Evolutionary conservation across 2,113 vertebrate species (phyloP), one percentile per base, ranked within the genome.

Genomic region (Fulmarus glacialis): DNA sequence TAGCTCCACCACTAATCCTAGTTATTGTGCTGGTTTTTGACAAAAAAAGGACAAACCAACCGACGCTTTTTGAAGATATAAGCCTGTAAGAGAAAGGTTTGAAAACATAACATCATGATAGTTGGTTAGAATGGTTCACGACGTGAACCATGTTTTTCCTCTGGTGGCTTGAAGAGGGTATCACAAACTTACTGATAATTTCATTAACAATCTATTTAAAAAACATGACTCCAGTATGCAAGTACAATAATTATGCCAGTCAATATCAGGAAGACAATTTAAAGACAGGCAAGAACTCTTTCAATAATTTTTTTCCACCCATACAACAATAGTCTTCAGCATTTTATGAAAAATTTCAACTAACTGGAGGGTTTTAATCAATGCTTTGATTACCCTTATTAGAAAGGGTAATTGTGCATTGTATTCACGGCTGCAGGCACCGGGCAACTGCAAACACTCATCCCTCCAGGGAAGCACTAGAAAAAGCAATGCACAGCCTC

Each of bases 181-280:
- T 62, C 30, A 71, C 78, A 95, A 92, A 82, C 60, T 78, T 67
- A 84, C 82, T 84, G 50, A 64, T 90, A 97, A 96, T 94, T 94
- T 95, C 70, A 98, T 83, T 95, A 80, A 47, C 40, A 83, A 71
- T 88, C 82, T 93, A 95, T 94, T 96, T 96, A 93, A 71, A 90
- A 91, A 82, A 88, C 68, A 92, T 80, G 83, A 94, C 75, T 95
- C 82, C 89, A 79, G 90, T 93, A 91, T 27, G 72, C 77, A 40
- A 40, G 23, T 40, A 53, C 11, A 53, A 42, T 55, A 55, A 56
- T 26, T 56, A 73, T 10, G 8, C 29, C 38, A 34, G 22, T 73
- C 52, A 55, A 34, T 43, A 91, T 87, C 90, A 85, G 92, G 92
- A 95, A 67, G 66, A 95, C n/a, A 77, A 95, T 96, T 94, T 95